Percentiles rank a stretch among this genome's conserved stretches.
Evolutionary conservation across 2,797 vertebrate species (phyloP).

Genomic region (Lateolabrax maculatus): DNA sequence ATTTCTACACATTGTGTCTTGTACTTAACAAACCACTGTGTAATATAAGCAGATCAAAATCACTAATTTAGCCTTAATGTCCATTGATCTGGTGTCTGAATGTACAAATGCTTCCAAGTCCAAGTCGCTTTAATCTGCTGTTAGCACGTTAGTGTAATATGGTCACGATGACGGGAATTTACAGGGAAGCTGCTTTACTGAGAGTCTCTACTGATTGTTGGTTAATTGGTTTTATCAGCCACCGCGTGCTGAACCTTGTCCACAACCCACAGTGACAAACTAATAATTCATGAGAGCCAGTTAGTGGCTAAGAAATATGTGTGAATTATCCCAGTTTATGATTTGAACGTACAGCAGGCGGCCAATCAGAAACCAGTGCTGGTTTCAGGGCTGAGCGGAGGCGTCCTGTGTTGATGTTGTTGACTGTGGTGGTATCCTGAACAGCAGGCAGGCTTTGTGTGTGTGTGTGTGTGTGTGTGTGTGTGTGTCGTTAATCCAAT

Average conservation of each 20-base stretch:
- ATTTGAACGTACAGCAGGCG: neutral
- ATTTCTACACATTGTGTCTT: no score
- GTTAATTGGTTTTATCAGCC: no score
- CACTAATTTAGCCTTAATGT: no score
- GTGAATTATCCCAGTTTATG: neutral
- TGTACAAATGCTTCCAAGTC: no score
- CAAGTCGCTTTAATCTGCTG: no score
- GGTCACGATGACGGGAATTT: neutral
- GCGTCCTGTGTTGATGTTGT: constrained; percentile 18
- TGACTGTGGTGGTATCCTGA: constrained; percentile 21
- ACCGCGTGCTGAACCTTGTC: neutral
- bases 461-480: constrained; percentile 30
- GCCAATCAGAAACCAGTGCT: constrained; percentile 5
- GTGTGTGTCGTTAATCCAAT: constrained; percentile 59
- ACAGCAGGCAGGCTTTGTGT: constrained; percentile 33
- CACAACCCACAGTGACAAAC: neutral
- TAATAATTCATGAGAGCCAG: neutral
- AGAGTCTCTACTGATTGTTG: no score
- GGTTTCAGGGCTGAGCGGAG: neutral
- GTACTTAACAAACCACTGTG: no score
- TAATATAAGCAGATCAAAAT: no score
- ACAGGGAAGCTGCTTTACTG: no score
- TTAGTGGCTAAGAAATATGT: neutral
- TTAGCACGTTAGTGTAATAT: neutral
- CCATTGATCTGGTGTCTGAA: no score